Percentiles rank a stretch among this genome's conserved stretches.
phyloP scores from a whole-genome alignment of 2,797 vertebrate genomes.

The Protonibea diacanthus region DNA sequence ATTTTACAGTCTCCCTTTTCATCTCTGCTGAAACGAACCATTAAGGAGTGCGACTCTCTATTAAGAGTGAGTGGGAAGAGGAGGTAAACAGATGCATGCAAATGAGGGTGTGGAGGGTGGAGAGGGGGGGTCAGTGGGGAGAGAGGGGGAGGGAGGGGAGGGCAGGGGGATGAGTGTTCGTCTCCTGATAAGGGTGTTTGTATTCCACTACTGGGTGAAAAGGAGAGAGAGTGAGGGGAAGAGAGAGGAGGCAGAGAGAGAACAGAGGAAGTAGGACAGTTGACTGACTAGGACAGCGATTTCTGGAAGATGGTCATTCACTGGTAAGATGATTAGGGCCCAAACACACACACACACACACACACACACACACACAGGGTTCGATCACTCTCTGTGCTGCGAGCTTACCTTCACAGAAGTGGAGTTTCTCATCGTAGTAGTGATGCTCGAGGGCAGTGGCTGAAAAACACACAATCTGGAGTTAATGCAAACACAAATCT shows the following conservation, averaged over 20 bases:
- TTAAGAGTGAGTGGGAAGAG: constrained; percentile 76
- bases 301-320: constrained; percentile 71
- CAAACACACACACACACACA: constrained; percentile 1
- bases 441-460: constrained; percentile 81
- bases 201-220: constrained; percentile 80
- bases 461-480: constrained; percentile 57
- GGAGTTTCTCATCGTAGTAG: constrained; percentile 91
- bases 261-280: constrained; percentile 58
- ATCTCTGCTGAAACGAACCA: constrained; percentile 72
- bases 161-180: constrained; percentile 81
- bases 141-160: constrained; percentile 52
- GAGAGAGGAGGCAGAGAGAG: constrained; percentile 24
- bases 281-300: constrained; percentile 62
- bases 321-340: constrained; percentile 37
- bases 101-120: constrained; percentile 71
- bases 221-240: constrained; percentile 45
- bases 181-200: constrained; percentile 88
- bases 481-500: constrained; percentile 5
- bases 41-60: constrained; percentile 76
- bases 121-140: constrained; percentile 41
- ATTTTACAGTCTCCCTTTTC: constrained; percentile 65
- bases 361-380: constrained; percentile 6
- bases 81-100: constrained; percentile 86
- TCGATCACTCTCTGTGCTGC: constrained; percentile 14
- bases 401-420: constrained; percentile 89